A percentile compares a stretch with the other conserved stretches of the same genome.
These are phyloP conservation scores for Drosophila anomalata DNA, from an alignment of 2,888 invertebrate genomes.

Conservation along the genomic window DNA sequence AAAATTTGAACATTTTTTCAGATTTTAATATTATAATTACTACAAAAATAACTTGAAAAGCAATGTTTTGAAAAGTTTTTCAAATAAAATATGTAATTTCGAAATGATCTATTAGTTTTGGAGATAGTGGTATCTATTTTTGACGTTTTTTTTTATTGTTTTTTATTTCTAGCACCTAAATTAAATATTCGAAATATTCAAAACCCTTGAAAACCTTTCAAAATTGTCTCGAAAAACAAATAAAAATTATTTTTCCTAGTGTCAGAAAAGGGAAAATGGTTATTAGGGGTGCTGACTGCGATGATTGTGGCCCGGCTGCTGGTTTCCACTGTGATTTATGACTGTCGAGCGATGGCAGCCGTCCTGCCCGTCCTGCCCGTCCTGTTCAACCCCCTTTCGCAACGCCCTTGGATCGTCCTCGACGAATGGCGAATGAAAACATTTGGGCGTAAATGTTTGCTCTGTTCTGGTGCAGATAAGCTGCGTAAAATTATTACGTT, in stretches of 20 bases:
- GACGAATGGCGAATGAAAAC: slow-evolving; percentile 71
- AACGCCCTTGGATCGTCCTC: slow-evolving; percentile 10
- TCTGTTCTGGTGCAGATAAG: slow-evolving; percentile 83
- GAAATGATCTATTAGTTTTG: too few species aligned
- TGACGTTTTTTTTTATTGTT: too few species aligned
- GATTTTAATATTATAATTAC: too few species aligned
- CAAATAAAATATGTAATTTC: too few species aligned
- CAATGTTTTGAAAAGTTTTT: too few species aligned
- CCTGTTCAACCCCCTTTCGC: not conserved
- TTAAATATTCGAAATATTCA: not conserved
- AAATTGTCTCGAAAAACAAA: not conserved
- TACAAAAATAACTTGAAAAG: too few species aligned
- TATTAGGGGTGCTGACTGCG: slow-evolving; percentile 14
- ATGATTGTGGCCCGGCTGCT: slow-evolving; percentile 2
- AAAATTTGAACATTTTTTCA: too few species aligned
- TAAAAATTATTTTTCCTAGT: not conserved
- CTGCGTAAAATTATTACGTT: slow-evolving; percentile 82
- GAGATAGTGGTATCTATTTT: too few species aligned
- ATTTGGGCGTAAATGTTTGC: slow-evolving; percentile 83
- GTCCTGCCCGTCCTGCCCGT: slow-evolving; percentile 15
- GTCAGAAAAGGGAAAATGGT: not conserved
- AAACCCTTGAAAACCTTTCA: not conserved
- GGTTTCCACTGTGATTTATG: slow-evolving; percentile 59
- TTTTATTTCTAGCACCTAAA: not conserved
- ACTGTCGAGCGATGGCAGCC: slow-evolving; percentile 61